Percentiles rank a stretch among this genome's conserved stretches.
phyloP scores from a whole-genome alignment of 2,888 invertebrate genomes.

The Epistrophella euchroma region DNA sequence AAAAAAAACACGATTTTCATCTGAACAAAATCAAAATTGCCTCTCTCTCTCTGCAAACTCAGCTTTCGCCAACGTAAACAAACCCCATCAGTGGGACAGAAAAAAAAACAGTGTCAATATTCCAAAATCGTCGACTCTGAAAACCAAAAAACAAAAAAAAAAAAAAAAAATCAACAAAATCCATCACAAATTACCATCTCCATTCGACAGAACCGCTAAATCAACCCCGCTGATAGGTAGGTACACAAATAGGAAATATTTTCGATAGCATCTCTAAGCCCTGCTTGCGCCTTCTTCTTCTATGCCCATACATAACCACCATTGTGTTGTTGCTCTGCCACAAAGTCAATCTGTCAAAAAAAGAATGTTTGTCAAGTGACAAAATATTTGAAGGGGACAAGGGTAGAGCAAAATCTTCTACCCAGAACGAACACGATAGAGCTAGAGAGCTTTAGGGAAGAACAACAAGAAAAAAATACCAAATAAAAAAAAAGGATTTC shows the following conservation, averaged over 20 bases:
- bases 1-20: conserved; percentile 31
- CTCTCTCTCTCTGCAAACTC: conserved; percentile 49
- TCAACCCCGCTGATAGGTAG: conserved; percentile 73
- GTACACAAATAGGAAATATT: conserved; percentile 72
- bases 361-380: conserved; percentile 69
- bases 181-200: conserved; percentile 72
- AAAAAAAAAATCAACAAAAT: conserved; percentile 29
- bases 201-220: conserved; percentile 72
- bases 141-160: neutral
- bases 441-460: conserved; percentile 24
- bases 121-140: conserved; percentile 12
- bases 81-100: conserved; percentile 55
- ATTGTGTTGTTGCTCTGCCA: conserved; percentile 36
- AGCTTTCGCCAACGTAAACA: conserved; percentile 64
- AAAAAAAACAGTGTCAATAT: conserved; percentile 65
- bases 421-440: neutral
- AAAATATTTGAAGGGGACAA: conserved; percentile 60
- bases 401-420: conserved; percentile 17
- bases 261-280: conserved; percentile 69
- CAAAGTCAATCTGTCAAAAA: conserved; percentile 74
- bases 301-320: neutral
- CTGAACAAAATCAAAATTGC: conserved; percentile 49
- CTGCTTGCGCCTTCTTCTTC: conserved; percentile 22
- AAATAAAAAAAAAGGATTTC: conserved; percentile 63
- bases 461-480: conserved; percentile 3